These are phyloP conservation scores for Ornithorhynchus anatinus DNA, from an alignment of 2,113 vertebrate species.

Conservation along the genomic window DNA sequence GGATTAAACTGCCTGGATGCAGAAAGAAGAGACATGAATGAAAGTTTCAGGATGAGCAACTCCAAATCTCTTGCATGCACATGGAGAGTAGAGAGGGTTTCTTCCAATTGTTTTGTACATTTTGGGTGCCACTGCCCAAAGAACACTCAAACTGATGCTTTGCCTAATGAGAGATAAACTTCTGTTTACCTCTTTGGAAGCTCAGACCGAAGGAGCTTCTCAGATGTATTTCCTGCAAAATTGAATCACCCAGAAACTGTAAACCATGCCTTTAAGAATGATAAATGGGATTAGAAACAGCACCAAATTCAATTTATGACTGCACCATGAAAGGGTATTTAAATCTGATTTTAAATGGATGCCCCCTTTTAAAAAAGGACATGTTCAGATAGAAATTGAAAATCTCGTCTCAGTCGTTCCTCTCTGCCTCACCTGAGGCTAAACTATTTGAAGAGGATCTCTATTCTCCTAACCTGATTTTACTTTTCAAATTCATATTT, in stretches of 20 bases:
- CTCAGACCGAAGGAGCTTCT: no score
- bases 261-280: not conserved
- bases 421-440: not conserved
- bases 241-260: not conserved
- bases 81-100: not conserved
- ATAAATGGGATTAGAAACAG: not conserved
- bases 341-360: not conserved
- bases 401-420: not conserved
- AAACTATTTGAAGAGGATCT: not conserved
- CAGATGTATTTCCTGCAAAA: slow-evolving; percentile 9
- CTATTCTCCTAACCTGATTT: not conserved
- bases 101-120: not conserved
- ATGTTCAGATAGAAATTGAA: not conserved
- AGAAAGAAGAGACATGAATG: not conserved
- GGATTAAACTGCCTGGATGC: not conserved
- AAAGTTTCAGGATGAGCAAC: not conserved
- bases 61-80: not conserved
- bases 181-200: no score
- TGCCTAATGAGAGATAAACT: no score
- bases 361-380: not conserved
- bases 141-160: no score
- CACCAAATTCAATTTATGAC: not conserved
- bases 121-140: not conserved
- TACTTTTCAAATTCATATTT: not conserved
- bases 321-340: not conserved